Percentiles rank a stretch among this genome's conserved stretches.
phyloP scores from a whole-genome alignment of 2,797 vertebrate species.

The Linurgus olivaceus region DNA sequence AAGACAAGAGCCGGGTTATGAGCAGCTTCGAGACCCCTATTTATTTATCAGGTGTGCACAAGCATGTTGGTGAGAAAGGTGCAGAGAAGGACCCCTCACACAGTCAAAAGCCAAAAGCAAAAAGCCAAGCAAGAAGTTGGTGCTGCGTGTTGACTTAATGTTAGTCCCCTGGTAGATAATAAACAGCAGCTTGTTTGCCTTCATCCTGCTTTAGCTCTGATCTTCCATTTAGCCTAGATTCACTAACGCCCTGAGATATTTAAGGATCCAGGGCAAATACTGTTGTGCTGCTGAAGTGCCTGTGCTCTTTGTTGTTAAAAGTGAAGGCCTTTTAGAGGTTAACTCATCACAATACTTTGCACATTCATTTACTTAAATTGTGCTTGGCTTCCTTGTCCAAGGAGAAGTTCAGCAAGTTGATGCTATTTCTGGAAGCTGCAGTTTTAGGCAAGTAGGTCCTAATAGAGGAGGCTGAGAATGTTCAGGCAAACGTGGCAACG shows the following conservation, averaged over 20 bases:
- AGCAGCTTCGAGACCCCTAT: slow-evolving; percentile 67
- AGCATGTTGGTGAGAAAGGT: background rate
- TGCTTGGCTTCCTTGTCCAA: background rate
- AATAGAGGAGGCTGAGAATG: background rate
- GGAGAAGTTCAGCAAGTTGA: background rate
- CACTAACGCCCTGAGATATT: background rate
- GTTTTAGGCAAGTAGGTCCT: slow-evolving; percentile 1
- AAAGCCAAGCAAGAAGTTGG: background rate
- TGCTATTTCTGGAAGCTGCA: slow-evolving; percentile 8
- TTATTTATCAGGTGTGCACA: slow-evolving; percentile 83
- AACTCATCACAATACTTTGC: background rate
- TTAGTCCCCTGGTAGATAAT: background rate
- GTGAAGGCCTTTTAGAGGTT: slow-evolving; percentile 15
- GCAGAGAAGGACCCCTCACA: background rate
- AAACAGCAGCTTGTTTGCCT: background rate
- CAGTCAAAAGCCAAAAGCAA: background rate
- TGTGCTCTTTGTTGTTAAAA: slow-evolving; percentile 22
- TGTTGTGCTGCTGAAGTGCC: slow-evolving; percentile 16
- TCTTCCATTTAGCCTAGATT: slow-evolving; percentile 13
- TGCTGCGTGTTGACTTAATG: slow-evolving; percentile 74
- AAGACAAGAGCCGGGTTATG: slow-evolving; percentile 71
- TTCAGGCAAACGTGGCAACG: background rate
- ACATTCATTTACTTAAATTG: background rate
- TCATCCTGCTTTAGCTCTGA: slow-evolving; percentile 14
- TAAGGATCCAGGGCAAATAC: background rate